Percentiles rank a stretch among this genome's conserved stretches.
Conservation (phyloP, 2,113 vertebrate genomes). For the Aldabrachelys gigantea region DNA sequence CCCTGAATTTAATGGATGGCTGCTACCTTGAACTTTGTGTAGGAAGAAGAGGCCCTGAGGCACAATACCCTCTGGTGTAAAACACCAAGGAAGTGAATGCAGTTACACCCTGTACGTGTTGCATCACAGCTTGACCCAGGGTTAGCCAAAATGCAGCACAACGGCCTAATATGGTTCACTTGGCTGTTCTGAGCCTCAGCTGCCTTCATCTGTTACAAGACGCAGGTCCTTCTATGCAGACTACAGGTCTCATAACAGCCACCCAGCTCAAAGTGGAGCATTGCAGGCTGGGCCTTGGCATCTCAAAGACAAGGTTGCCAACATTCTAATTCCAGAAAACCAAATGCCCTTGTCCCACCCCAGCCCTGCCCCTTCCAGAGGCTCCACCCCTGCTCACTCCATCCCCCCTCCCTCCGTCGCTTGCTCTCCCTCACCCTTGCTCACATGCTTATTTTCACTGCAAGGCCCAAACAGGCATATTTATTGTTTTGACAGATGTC, state of each 20-base stretch:
- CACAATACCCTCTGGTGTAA: not conserved
- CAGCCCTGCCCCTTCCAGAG: no score
- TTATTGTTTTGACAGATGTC: no score
- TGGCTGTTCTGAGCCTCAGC: rapidly evolving
- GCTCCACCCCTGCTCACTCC: no score
- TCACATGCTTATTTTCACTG: no score
- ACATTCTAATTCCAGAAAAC: no score
- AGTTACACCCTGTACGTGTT: not conserved
- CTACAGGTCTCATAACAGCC: not conserved
- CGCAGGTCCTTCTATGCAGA: not conserved
- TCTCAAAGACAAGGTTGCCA: no score
- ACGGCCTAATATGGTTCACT: rapidly evolving
- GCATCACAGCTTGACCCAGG: not conserved
- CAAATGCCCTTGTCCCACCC: no score
- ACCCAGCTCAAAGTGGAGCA: not conserved
- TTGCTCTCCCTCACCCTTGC: no score
- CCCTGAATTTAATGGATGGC: conserved; percentile 48
- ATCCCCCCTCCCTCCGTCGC: no score
- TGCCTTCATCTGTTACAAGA: not conserved
- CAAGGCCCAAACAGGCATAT: no score
- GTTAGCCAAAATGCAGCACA: rapidly evolving
- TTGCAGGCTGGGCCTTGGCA: not conserved
- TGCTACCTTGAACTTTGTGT: conserved; percentile 1
- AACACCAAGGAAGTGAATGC: not conserved
- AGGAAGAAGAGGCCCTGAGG: conserved; percentile 29